Percentiles rank a stretch among this genome's conserved stretches.
These are phyloP conservation scores for Sturnus vulgaris DNA, from an alignment of 2,113 vertebrate species.

Conservation along the genomic window DNA sequence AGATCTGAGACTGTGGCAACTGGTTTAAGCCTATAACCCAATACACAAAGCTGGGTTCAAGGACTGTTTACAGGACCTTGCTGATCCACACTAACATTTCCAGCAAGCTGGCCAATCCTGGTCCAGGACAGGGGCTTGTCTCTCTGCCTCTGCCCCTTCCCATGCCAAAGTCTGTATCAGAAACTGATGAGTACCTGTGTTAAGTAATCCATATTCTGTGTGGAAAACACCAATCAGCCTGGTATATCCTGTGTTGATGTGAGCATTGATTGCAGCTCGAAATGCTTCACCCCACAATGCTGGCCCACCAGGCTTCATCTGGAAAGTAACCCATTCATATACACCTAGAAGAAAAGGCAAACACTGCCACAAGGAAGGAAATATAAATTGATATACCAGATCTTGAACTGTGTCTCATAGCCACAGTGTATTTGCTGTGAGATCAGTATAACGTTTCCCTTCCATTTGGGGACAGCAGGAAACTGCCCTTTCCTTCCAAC, in stretches of 20 bases:
- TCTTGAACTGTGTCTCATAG: background rate
- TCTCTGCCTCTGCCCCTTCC: background rate
- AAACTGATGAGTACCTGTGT: conserved; percentile 75
- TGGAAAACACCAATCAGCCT: conserved; percentile 86
- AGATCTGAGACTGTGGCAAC: background rate
- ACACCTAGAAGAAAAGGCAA: conserved; percentile 75
- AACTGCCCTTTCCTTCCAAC: background rate
- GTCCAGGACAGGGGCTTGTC: background rate
- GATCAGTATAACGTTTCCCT: background rate
- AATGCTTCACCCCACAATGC: conserved; percentile 84
- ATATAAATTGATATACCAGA: background rate
- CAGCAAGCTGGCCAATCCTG: background rate
- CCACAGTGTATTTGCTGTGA: rapidly evolving
- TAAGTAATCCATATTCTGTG: conserved; percentile 83
- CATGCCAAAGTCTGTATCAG: background rate
- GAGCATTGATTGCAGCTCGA: conserved; percentile 74
- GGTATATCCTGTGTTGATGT: conserved; percentile 79
- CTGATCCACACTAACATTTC: background rate
- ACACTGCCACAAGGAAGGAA: background rate
- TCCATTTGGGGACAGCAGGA: background rate
- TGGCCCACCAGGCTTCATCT: conserved; percentile 89
- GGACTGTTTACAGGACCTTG: background rate
- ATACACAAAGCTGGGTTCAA: background rate
- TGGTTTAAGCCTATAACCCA: background rate
- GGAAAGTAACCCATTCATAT: conserved; percentile 85